These are phyloP conservation scores for Melanotaenia duboulayi DNA, from an alignment of 2,113 vertebrate species.

Conservation along the genomic window DNA sequence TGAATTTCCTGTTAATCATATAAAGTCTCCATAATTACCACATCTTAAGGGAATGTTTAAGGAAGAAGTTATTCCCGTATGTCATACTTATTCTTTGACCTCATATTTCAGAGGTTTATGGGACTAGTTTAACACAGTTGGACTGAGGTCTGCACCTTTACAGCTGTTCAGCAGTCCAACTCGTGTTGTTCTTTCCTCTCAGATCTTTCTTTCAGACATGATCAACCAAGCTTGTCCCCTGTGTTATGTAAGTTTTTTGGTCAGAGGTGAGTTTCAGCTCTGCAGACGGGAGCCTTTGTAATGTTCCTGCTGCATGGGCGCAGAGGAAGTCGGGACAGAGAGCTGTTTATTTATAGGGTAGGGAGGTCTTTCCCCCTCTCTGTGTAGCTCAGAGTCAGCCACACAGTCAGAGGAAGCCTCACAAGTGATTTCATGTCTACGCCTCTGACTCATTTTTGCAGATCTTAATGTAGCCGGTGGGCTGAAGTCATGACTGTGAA, in stretches of 20 bases:
- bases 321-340: conserved; percentile 64
- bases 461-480: conserved; percentile 27
- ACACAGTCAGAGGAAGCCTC: conserved; percentile 60
- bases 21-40: no score
- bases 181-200: conserved; percentile 8
- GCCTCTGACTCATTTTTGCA: conserved; percentile 60
- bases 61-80: not conserved
- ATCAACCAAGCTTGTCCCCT: conserved; percentile 27
- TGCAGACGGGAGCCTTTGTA: conserved; percentile 26
- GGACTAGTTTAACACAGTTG: not conserved
- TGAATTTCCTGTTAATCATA: no score
- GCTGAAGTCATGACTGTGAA: conserved; percentile 33
- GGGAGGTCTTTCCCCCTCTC: conserved; percentile 64
- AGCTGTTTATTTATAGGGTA: conserved; percentile 69
- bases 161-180: not conserved
- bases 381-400: conserved; percentile 31
- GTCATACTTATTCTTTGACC: conserved; percentile 7
- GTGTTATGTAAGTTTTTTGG: conserved; percentile 43
- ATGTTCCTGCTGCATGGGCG: conserved; percentile 19
- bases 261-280: not conserved
- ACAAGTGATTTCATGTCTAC: conserved; percentile 66
- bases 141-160: not conserved
- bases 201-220: conserved; percentile 28
- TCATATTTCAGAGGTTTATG: conserved; percentile 24
- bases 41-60: no score